These are phyloP conservation scores for Macrotrachela quadricornifera DNA, from an alignment of 1,140 invertebrate species.

Conservation along the genomic window DNA sequence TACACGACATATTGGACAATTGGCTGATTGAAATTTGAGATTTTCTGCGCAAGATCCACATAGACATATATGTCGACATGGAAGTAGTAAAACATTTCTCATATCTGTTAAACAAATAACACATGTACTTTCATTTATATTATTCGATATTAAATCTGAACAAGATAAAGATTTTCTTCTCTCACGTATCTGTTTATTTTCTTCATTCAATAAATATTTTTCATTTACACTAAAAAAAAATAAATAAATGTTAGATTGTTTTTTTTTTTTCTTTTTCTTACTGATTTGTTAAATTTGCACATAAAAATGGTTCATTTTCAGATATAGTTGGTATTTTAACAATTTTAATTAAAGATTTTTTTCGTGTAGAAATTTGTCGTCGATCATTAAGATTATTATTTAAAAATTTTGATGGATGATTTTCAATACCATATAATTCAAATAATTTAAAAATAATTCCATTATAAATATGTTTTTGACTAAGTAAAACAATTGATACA, in stretches of 20 bases:
- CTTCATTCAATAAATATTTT: too few relatives aligned
- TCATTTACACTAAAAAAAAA: too few relatives aligned
- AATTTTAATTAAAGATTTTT: too few relatives aligned
- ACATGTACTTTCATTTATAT: conserved; percentile 35
- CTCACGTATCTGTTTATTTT: background rate
- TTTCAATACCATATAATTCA: conserved; percentile 99
- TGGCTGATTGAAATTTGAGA: conserved; percentile 62
- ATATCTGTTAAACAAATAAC: conserved; percentile 97
- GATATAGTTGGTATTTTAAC: background rate
- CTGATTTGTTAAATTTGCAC: too few relatives aligned
- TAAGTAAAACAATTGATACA: conserved; percentile 33
- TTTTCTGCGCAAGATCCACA: conserved; percentile 93
- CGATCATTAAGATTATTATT: background rate
- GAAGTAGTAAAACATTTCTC: conserved; percentile 84
- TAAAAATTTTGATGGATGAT: conserved; percentile 40
- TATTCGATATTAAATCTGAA: background rate
- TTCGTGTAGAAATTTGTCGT: background rate
- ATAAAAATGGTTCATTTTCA: background rate
- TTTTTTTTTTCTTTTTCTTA: too few relatives aligned
- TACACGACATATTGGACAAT: conserved; percentile 89
- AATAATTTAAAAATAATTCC: conserved; percentile 85
- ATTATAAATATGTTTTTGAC: conserved; percentile 93
- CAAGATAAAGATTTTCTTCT: background rate
- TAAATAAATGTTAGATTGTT: too few relatives aligned
- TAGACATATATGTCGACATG: conserved; percentile 86